Evolutionary conservation across 2,113 vertebrate genomes (phyloP), one percentile per base, ranked within the genome.

Genomic region (Takifugu bimaculatus): DNA sequence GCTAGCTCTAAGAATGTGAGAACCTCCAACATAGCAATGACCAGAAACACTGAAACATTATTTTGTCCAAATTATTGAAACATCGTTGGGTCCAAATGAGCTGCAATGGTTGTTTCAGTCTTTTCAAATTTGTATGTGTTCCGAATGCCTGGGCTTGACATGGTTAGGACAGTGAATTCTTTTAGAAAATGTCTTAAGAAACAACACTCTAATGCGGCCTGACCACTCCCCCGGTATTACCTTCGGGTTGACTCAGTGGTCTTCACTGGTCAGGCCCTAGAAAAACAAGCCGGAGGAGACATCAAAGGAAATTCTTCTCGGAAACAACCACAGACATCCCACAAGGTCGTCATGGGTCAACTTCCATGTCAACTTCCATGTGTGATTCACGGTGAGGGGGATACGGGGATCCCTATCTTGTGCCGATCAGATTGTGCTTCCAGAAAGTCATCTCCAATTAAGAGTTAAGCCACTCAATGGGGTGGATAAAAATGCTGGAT

Each of bases 351-450:
- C 52, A 1, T 0, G 63, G 84, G 85, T 86, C 88, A 75, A 66
- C 73, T 83, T 91, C 90, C 83, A 89, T 89, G 87, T 87, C 80
- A 83, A 72, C 58, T 60, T 20, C 20, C 57, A 75, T 71, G 81
- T 78, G 73, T 48, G 65, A 67, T 54, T 57, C 6, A 7, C 57
- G 84, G 87, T 90, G 86, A 87, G 25, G 78, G 87, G 80, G 10
- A 84, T 51, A 72, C 50, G 25, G 63, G 80, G 83, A 90, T 92
- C 90, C 90, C 88, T 92, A 84, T 75, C 75, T 72, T 76, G 78
- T 60, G 71, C 73, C 80, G 85, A 78, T 67, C 63, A 77, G 67
- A 69, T 83, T 3, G 28, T 29, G 28, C 5, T 29, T 5, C 29
- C 29, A 29, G 29, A 5, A 29, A 29, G 29, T 29, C 3, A 29